Conservation (phyloP, 2,113 vertebrate species). For the Xenotilapia flavipinnis region DNA sequence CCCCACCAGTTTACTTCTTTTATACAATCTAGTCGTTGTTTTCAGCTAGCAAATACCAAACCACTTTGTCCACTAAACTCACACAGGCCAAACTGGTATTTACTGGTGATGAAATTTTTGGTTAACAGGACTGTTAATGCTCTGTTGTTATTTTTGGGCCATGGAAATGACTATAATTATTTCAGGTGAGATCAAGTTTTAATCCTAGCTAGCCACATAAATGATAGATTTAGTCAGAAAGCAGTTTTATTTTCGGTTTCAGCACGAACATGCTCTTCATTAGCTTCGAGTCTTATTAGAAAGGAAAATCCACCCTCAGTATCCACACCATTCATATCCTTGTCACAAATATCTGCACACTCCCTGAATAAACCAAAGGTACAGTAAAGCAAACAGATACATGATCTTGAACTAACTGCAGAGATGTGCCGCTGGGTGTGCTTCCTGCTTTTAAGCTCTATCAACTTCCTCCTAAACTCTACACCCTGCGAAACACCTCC, state of each 20-base stretch:
- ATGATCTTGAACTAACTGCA: slow-evolving; percentile 26
- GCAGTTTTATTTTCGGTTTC: background rate
- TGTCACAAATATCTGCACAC: slow-evolving; percentile 19
- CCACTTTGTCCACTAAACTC: background rate
- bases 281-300: background rate
- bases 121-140: background rate
- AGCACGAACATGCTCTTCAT: background rate
- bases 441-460: slow-evolving; percentile 68
- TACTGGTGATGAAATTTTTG: background rate
- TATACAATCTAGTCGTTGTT: background rate
- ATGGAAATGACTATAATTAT: background rate
- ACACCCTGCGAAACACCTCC: slow-evolving; percentile 37
- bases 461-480: slow-evolving; percentile 72
- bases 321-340: background rate
- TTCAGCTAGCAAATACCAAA: background rate
- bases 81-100: background rate
- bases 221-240: background rate
- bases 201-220: background rate
- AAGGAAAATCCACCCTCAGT: background rate
- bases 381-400: slow-evolving; percentile 31
- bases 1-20: background rate
- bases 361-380: slow-evolving; percentile 4
- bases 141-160: background rate
- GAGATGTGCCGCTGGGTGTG: slow-evolving; percentile 45
- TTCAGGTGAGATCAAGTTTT: background rate